Conservation (phyloP, 2,113 vertebrate species). For the Eidolon helvum region DNA sequence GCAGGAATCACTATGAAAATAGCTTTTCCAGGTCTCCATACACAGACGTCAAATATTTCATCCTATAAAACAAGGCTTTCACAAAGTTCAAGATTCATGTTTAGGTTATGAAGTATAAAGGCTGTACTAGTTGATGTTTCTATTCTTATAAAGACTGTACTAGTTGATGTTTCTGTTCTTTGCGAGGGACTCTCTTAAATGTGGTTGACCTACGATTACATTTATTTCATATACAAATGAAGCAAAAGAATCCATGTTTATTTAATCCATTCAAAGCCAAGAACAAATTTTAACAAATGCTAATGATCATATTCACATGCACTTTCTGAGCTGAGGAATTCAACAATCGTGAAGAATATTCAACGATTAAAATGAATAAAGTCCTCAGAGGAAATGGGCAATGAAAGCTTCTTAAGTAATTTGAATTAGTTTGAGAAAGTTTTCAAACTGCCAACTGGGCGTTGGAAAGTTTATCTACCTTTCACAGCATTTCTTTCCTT, state of each 20-base stretch:
- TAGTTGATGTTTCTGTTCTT: neutral
- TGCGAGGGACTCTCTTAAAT: neutral
- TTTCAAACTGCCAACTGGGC: neutral
- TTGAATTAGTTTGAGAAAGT: neutral
- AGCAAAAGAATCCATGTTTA: neutral
- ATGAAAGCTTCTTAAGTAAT: neutral
- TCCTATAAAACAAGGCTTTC: neutral
- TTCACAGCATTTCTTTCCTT: neutral
- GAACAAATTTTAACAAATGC: neutral
- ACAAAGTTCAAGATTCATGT: neutral
- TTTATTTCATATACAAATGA: neutral
- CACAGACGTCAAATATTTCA: neutral
- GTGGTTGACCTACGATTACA: neutral
- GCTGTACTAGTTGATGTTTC: neutral
- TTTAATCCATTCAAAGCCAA: neutral
- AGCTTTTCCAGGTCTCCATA: neutral
- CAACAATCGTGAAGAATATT: neutral
- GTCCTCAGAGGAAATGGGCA: neutral
- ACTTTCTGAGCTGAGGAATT: neutral
- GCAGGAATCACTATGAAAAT: neutral
- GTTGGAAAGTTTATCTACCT: neutral
- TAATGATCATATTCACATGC: neutral
- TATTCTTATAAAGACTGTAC: neutral
- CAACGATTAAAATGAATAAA: neutral
- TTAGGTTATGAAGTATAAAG: neutral